Conservation (phyloP, 1,140 invertebrate species). For the Hydropsyche tenuis region DNA sequence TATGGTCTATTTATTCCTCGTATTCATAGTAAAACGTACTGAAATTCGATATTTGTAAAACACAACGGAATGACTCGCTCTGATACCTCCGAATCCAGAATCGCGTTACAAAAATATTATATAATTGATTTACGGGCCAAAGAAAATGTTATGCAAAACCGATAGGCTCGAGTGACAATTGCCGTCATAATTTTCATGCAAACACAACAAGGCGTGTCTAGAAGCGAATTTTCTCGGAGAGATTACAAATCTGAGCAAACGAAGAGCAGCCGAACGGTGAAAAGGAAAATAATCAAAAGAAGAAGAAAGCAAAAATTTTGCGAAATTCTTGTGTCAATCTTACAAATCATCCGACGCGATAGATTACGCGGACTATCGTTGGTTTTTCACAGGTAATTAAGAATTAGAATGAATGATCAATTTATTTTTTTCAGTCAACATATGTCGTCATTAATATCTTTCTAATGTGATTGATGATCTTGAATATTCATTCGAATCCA, state of each 20-base stretch:
- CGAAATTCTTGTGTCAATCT: too few species aligned
- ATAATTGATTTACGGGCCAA: slow-evolving; percentile 10
- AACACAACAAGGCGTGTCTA: slow-evolving; percentile 11
- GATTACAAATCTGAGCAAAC: not conserved
- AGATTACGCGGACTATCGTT: too few species aligned
- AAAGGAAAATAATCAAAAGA: not conserved
- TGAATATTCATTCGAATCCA: too few species aligned
- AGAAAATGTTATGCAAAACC: slow-evolving; percentile 26
- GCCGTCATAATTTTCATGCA: slow-evolving; percentile 1
- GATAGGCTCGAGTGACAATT: slow-evolving; percentile 34
- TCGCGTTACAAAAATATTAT: slow-evolving; percentile 32
- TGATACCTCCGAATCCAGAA: slow-evolving; percentile 29
- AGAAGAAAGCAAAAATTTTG: not conserved
- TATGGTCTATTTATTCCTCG: slow-evolving; percentile 19
- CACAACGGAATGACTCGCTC: slow-evolving; percentile 19
- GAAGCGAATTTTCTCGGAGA: not conserved
- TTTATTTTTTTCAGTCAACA: too few species aligned
- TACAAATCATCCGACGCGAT: too few species aligned
- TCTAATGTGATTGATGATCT: too few species aligned
- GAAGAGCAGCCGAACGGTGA: not conserved
- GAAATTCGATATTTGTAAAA: slow-evolving; percentile 34
- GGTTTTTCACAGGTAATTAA: too few species aligned
- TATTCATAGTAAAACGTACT: slow-evolving; percentile 2
- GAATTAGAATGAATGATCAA: too few species aligned
- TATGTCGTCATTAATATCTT: too few species aligned